Percentiles rank a stretch among this genome's conserved stretches.
phyloP scores from a whole-genome alignment of 2,797 vertebrate genomes.

The Sebastes cheni region DNA sequence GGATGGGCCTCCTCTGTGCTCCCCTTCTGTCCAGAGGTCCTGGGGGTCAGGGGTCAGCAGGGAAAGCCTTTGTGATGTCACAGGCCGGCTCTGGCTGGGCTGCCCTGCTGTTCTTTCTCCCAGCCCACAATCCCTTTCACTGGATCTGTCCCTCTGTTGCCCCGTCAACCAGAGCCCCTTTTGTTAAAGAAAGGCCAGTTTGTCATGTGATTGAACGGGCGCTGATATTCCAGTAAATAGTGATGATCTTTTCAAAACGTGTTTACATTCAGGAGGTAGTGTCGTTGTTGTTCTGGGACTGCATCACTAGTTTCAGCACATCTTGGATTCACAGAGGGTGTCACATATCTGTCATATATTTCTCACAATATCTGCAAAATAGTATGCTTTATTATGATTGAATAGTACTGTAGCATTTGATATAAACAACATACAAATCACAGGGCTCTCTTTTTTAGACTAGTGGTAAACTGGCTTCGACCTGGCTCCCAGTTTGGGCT shows the following conservation, averaged over 20 bases:
- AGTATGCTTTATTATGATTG: neutral
- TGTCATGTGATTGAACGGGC: slow-evolving; percentile 54
- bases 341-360: neutral
- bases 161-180: slow-evolving; percentile 64
- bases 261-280: slow-evolving; percentile 13
- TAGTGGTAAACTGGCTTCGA: slow-evolving; percentile 49
- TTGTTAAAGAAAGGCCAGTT: slow-evolving; percentile 63
- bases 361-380: neutral
- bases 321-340: neutral
- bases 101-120: slow-evolving; percentile 78
- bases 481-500: slow-evolving; percentile 59
- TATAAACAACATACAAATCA: neutral
- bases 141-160: slow-evolving; percentile 68
- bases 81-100: slow-evolving; percentile 56
- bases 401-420: neutral
- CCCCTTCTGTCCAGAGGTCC: slow-evolving; percentile 84
- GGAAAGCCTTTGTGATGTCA: slow-evolving; percentile 88
- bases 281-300: neutral
- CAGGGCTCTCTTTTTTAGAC: slow-evolving; percentile 13
- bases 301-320: neutral
- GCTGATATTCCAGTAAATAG: slow-evolving; percentile 25
- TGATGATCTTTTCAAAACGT: slow-evolving; percentile 9
- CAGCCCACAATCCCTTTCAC: slow-evolving; percentile 66
- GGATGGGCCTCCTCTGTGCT: slow-evolving; percentile 71
- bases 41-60: slow-evolving; percentile 83